Evolutionary conservation across 2,888 invertebrate species (phyloP), one percentile per base, ranked within the genome.

Genomic region (Lasioglossum malachurum): DNA sequence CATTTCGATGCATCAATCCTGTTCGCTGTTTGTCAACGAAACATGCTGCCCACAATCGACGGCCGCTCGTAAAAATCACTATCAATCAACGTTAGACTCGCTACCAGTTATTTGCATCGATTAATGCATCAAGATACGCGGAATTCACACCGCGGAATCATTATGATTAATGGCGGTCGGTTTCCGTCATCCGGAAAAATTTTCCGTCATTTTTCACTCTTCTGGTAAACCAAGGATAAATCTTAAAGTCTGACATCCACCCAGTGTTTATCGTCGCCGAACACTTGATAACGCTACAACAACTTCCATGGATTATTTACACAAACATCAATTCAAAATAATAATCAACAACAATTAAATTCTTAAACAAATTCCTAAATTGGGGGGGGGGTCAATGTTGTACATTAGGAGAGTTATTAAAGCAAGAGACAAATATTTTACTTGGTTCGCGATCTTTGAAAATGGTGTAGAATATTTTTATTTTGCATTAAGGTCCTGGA

Each of bases 91-190:
- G 69, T 80, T 64, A 57, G 2, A 27, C 10, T 31, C 19, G 44
- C 31, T 41, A 23, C 35, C 41, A 44, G 53, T 75, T 71, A 75
- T 80, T 71, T 80, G 38, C 69, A 69, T 69, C 38, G 38, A 38
- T 69, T 72, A 57, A 71, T 57, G 16, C 44, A 44, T 7, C 31
- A 44, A 44, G 75, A 71, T 80, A 49, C 19, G 16, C 7, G 67
- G 38, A n/a, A 49, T 57, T 4, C 38, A 23, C 38, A 23, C 69
- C 8, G 19, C 4, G 38, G 10, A 57, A 69, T 14, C 44, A 38
- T 80, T 31, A 16, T 64, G 80, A 80, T 80, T 80, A 75, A 75
- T 80, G 69, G 53, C 44, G 19, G 5, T 57, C 41, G 35, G 19
- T 71, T 53, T n/a, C 23, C 49, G 8, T 23, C 53, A n/a, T 19